Evolutionary conservation across 2,888 invertebrate species (phyloP).

Genomic region (Stictocephala bisonia): DNA sequence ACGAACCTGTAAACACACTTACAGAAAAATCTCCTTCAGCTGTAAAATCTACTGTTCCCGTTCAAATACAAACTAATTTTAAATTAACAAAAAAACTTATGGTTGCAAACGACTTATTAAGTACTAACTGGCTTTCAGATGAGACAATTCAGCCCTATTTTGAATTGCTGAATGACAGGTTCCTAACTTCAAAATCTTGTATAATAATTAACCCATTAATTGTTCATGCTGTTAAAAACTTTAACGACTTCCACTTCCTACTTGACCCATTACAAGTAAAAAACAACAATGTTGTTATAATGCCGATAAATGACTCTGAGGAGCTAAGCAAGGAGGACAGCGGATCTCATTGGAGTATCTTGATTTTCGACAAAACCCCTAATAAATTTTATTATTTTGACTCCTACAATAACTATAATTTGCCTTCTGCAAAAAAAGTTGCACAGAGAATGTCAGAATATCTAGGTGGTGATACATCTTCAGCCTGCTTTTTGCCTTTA

Average conservation of each 20-base stretch:
- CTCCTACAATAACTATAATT: neutral
- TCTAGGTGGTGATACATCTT: neutral
- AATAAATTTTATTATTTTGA: neutral
- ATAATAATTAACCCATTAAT: neutral
- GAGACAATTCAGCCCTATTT: neutral
- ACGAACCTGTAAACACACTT: too few species aligned
- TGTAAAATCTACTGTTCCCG: too few species aligned
- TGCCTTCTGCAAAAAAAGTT: neutral
- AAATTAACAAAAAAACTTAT: too few species aligned
- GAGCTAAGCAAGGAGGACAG: neutral
- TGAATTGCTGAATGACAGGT: neutral
- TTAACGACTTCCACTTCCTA: neutral
- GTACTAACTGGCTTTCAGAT: neutral
- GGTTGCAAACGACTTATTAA: slow-evolving; percentile 1
- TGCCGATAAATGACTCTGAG: slow-evolving; percentile 6
- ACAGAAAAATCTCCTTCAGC: too few species aligned
- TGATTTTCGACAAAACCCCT: neutral
- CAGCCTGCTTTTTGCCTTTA: neutral
- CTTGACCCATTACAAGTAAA: slow-evolving; percentile 2
- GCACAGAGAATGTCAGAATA: neutral
- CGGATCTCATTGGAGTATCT: slow-evolving; percentile 20
- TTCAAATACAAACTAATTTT: too few species aligned
- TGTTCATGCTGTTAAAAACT: neutral
- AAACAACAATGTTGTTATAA: neutral
- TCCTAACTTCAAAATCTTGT: slow-evolving; percentile 1